Base-by-base conservation (phyloP, 2,113 vertebrate species). In the Rhea americana region DNA sequence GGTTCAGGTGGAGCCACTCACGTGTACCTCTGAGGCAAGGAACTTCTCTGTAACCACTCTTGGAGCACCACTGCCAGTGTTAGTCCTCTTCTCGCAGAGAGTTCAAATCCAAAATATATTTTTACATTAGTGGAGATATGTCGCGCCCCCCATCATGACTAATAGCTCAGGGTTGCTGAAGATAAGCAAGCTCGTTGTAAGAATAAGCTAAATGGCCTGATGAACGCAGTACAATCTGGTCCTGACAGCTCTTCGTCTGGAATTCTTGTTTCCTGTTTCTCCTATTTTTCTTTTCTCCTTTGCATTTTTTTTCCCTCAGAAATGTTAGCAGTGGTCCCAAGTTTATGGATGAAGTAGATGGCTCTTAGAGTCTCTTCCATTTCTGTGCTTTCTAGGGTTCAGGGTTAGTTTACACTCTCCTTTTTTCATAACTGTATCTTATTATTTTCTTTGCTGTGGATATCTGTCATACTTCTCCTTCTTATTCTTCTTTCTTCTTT, bases 131-230 rank as follows among this genome's bases (percentile, higher is more conserved):
- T 62, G n/a, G 45, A 81, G 32, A 20, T 22, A n/a, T 0, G 1
- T 81, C 14, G 18, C 11, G 1, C 41, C 43, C 43, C 45, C 59
- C 39, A 37, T 92, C 22, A 9, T 78, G 68, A 71, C 68, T 95
- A 63, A 26, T 59, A 55, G 47, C 32, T 86, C 35, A 62, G 74
- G 62, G 79, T 91, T 70, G 71, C 83, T 91, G 67, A 88, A 90
- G 73, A 79, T 65, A 93, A 93, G 65, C 26, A 59, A 78, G 47
- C 45, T 86, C 75, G 82, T 53, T 76, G 62, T 59, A 85, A 78
- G 32, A 63, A 45, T 78, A 92, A 91, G 30, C 14, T 55, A 73
- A 76, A 87, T 53, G 37, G 41, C 5, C 7, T 86, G 45, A 82
- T 89, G 66, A 91, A 73, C 1, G 3, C 48, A 35, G 18, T 55